phyloP scores from a whole-genome alignment of 2,113 vertebrate species.

The Tapirus terrestris region DNA sequence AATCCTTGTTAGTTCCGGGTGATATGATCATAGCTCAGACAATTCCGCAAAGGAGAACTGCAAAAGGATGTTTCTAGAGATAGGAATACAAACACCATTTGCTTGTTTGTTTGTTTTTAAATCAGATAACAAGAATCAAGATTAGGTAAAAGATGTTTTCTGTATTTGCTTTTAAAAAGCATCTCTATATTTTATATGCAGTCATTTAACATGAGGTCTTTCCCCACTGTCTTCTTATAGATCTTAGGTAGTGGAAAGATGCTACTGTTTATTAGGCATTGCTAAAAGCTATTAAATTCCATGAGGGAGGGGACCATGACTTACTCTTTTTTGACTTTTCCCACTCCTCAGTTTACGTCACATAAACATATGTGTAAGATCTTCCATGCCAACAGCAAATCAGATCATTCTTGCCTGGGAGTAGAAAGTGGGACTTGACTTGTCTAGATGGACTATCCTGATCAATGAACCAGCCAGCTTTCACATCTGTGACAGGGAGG shows the following conservation, averaged over 20 bases:
- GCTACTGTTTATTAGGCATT: neutral
- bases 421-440: neutral
- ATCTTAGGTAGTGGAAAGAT: neutral
- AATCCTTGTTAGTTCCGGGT: neutral
- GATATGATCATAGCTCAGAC: neutral
- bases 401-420: neutral
- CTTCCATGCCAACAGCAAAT: neutral
- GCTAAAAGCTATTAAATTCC: neutral
- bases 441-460: neutral
- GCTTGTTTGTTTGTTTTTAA: slow-evolving; percentile 28
- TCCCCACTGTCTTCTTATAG: neutral
- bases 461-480: neutral
- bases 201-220: neutral
- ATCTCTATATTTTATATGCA: neutral
- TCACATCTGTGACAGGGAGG: neutral
- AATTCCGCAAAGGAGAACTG: slow-evolving; percentile 35
- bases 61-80: slow-evolving; percentile 2
- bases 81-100: slow-evolving; percentile 1
- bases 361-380: neutral
- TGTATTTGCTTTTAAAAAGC: neutral
- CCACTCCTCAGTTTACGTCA: neutral
- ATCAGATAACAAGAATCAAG: neutral
- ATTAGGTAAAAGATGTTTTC: neutral
- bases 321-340: neutral
- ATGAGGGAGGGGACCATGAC: neutral